Base-by-base conservation (phyloP, 2,888 invertebrate species). In the Melieria crassipennis region DNA sequence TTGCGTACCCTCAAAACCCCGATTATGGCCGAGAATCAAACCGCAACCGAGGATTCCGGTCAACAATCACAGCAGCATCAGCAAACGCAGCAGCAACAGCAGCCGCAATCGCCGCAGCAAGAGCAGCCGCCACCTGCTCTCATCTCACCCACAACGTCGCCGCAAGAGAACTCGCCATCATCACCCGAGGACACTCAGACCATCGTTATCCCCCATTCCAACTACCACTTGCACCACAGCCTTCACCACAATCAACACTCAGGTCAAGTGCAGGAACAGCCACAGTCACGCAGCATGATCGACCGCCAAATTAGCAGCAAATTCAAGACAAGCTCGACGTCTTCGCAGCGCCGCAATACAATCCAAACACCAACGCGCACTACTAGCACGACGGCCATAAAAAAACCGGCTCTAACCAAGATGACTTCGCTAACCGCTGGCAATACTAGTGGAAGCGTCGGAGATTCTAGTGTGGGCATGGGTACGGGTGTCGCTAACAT, bases 21-120 rank as follows among this genome's bases (percentile, higher is more conserved):
- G 83, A 85, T 84, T 81, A 85, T 85, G 86, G 85, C 85, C 81
- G 85, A 85, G 81, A 85, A 85, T 82, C 86, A 85, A 81, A 85
- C 84, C 74, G 86, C 85, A 74, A 84, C 81, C 79, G 86, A 85
- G 80, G 86, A 86, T 82, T 85, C 86, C 78, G 85, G 86, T 79
- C 85, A 85, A 75, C 81, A 83, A 78, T 79, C 81, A 71, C 81
- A 84, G 70, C 81, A 84, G 47, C 83, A 83, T 43, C 80, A 79
- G 45, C 73, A 75, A 60, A 75, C 77, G 47, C 76, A 78, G 55
- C 74, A 74, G 57, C 76, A 74, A 9, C 78, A 78, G 55, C 78
- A 80, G n/a, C 69, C 71, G 69, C 76, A 62, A 71, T 73, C 69
- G 73, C 75, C 73, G 60, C 71, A 58, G 55, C 77, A 76, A 69